These are phyloP conservation scores for Osedax frankpressi DNA, from an alignment of 2,888 invertebrate genomes.

Conservation along the genomic window DNA sequence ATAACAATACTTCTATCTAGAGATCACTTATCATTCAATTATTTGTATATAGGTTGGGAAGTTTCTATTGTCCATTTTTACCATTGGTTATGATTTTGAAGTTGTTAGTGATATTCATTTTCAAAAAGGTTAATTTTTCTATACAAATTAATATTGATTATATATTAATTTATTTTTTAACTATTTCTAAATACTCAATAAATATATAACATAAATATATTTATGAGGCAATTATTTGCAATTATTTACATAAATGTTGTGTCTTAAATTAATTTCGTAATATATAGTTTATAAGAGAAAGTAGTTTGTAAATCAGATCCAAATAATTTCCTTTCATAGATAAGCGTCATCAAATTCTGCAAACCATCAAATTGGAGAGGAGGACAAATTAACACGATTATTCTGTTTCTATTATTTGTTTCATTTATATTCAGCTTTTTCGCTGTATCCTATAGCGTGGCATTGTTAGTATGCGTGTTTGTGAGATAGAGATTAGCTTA, in stretches of 20 bases:
- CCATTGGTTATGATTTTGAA: slow-evolving; percentile 57
- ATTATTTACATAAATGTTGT: too few species aligned
- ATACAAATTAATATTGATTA: too few species aligned
- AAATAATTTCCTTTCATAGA: slow-evolving; percentile 27
- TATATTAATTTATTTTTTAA: too few species aligned
- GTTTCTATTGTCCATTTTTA: slow-evolving; percentile 61
- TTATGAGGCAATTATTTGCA: too few species aligned
- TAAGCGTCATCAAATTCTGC: slow-evolving; percentile 55
- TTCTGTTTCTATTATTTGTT: slow-evolving; percentile 46
- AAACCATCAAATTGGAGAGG: slow-evolving; percentile 61
- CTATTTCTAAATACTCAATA: too few species aligned
- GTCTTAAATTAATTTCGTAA: not conserved
- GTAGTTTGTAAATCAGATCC: not conserved
- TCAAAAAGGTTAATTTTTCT: slow-evolving; percentile 54
- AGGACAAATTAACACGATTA: slow-evolving; percentile 64
- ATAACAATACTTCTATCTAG: too few species aligned
- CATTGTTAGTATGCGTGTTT: slow-evolving; percentile 40
- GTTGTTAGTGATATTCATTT: slow-evolving; percentile 61
- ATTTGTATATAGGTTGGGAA: slow-evolving; percentile 52
- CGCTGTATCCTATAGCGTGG: slow-evolving; percentile 36
- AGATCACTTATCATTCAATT: too few species aligned
- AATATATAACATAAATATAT: too few species aligned
- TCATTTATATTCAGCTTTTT: slow-evolving; percentile 35
- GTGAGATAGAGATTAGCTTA: too few species aligned
- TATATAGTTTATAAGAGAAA: too few species aligned